Conservation (phyloP, 2,113 vertebrate genomes). For the Ptyas mucosa region DNA sequence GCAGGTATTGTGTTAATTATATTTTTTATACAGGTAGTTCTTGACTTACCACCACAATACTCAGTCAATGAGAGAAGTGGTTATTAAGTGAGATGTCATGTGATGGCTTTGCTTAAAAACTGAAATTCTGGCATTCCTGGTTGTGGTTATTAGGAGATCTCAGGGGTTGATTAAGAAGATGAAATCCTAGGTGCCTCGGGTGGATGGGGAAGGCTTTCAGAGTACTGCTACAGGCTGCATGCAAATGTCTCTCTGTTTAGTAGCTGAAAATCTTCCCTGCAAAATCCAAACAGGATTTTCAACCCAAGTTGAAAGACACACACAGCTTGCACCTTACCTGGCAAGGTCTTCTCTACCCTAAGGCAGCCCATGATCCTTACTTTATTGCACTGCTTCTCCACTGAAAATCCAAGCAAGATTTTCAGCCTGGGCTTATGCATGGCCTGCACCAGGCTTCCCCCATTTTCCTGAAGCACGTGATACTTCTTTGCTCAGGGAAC, state of each 20-base stretch:
- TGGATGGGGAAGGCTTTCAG: neutral
- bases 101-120: neutral
- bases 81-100: neutral
- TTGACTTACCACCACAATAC: neutral
- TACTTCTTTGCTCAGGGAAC: neutral
- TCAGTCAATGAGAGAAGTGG: neutral
- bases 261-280: neutral
- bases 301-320: neutral
- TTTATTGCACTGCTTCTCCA: neutral
- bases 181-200: neutral
- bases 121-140: neutral
- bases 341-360: neutral
- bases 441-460: neutral
- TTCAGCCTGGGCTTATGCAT: neutral
- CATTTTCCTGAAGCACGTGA: neutral
- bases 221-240: neutral
- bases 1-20: neutral
- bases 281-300: neutral
- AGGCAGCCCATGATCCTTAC: neutral
- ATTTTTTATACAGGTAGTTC: neutral
- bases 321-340: neutral
- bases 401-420: neutral
- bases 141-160: neutral
- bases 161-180: neutral
- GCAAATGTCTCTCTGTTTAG: neutral